Conservation (phyloP, 2,888 invertebrate species). For the Beris chalybata region DNA sequence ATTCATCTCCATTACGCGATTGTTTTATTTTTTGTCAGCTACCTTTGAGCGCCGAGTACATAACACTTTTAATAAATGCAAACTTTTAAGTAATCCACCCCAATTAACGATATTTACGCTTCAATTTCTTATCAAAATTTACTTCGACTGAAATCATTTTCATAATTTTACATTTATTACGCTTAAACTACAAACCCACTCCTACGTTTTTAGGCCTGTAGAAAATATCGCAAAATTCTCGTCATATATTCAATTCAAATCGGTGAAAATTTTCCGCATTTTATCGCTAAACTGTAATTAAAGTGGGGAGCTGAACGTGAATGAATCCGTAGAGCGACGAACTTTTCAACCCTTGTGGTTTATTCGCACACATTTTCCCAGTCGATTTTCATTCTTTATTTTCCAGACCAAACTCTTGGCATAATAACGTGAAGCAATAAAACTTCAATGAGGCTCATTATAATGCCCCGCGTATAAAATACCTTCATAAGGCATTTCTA, state of each 20-base stretch:
- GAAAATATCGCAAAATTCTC: too few species aligned
- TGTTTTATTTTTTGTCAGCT: too few species aligned
- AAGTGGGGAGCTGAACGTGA: background rate
- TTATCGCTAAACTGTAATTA: conserved; percentile 18
- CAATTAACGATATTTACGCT: too few species aligned
- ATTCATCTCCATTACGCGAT: too few species aligned
- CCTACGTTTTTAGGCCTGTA: too few species aligned
- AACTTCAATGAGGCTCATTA: conserved; percentile 25
- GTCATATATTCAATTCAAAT: background rate
- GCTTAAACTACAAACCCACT: too few species aligned
- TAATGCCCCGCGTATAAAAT: conserved; percentile 12
- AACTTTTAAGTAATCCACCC: too few species aligned
- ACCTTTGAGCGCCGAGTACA: too few species aligned
- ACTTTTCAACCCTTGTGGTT: background rate
- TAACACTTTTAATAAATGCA: too few species aligned
- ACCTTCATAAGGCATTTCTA: conserved; percentile 19
- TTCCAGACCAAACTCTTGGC: background rate
- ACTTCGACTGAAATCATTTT: too few species aligned
- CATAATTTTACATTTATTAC: too few species aligned
- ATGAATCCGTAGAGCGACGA: background rate
- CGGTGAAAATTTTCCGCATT: conserved; percentile 5
- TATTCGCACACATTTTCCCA: background rate
- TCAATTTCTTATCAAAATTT: too few species aligned
- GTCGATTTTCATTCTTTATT: conserved; percentile 3
- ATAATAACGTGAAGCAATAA: conserved; percentile 6